Percentiles rank a stretch among this genome's conserved stretches.
Conservation (phyloP, 2,113 vertebrate species). For the Takifugu bimaculatus region DNA sequence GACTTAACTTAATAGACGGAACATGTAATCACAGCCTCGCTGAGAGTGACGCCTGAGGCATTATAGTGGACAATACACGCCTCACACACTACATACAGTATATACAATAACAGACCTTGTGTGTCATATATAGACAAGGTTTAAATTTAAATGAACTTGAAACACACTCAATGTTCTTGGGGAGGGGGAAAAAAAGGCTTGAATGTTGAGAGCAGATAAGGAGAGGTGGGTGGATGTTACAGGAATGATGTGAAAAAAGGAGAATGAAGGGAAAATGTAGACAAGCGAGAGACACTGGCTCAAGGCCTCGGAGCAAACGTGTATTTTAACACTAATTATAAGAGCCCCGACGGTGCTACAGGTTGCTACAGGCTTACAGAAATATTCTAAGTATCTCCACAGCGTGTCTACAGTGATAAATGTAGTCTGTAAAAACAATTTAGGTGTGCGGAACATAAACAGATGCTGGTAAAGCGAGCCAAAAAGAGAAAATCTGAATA, state of each 20-base stretch:
- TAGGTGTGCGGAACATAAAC: not conserved
- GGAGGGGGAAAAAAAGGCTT: not conserved
- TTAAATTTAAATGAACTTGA: not conserved
- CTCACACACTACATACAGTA: not conserved
- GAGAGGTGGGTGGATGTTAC: not conserved
- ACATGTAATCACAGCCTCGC: conserved; percentile 39
- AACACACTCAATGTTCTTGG: not conserved
- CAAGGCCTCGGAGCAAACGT: too few species aligned
- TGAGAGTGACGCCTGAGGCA: not conserved
- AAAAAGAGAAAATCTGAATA: not conserved
- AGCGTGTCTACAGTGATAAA: too few species aligned
- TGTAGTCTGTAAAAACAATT: too few species aligned
- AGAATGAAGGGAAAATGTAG: not conserved
- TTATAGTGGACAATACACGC: not conserved
- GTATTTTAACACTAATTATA: too few species aligned
- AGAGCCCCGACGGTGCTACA: not conserved
- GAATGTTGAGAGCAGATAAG: not conserved
- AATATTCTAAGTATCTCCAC: too few species aligned
- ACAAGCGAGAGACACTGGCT: conserved; percentile 4
- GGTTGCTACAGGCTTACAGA: not conserved
- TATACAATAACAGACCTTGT: not conserved
- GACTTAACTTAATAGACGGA: conserved; percentile 34
- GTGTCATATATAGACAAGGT: not conserved
- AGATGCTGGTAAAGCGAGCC: not conserved
- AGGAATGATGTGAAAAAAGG: not conserved